These are phyloP conservation scores for Eurytoma adleriae DNA, from an alignment of 2,888 invertebrate genomes.

Conservation along the genomic window DNA sequence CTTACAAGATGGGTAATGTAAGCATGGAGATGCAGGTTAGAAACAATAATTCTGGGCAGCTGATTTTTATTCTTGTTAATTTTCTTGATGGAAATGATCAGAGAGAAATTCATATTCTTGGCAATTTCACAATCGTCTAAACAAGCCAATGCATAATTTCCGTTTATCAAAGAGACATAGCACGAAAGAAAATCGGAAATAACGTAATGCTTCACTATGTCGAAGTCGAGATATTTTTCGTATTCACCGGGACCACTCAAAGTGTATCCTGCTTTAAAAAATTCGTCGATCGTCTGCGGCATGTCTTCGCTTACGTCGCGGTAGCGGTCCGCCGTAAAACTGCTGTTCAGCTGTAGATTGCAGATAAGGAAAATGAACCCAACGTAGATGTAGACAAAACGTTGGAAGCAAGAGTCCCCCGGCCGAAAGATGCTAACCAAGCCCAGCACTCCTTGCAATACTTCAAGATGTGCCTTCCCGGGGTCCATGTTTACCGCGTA, in stretches of 20 bases:
- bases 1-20: conserved; percentile 23
- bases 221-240: conserved; percentile 4
- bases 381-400: too few relatives aligned
- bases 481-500: conserved; percentile 36
- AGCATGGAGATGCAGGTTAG: conserved; percentile 14
- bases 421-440: too few relatives aligned
- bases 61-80: too few relatives aligned
- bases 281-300: too few relatives aligned
- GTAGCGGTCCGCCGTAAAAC: too few relatives aligned
- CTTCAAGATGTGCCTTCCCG: conserved; percentile 19
- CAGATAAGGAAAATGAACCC: too few relatives aligned
- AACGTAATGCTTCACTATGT: background rate
- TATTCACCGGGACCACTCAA: conserved; percentile 10
- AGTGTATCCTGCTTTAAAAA: conserved; percentile 11
- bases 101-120: too few relatives aligned
- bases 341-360: too few relatives aligned
- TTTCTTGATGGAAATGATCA: too few relatives aligned
- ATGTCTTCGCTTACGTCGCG: too few relatives aligned
- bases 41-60: background rate
- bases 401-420: too few relatives aligned
- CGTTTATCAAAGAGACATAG: background rate
- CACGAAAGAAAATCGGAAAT: background rate
- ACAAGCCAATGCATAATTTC: background rate
- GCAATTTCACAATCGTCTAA: conserved; percentile 13
- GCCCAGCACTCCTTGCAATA: too few relatives aligned